These are phyloP conservation scores for Eumeta japonica DNA, from an alignment of 1,140 invertebrate genomes.

Conservation along the genomic window DNA sequence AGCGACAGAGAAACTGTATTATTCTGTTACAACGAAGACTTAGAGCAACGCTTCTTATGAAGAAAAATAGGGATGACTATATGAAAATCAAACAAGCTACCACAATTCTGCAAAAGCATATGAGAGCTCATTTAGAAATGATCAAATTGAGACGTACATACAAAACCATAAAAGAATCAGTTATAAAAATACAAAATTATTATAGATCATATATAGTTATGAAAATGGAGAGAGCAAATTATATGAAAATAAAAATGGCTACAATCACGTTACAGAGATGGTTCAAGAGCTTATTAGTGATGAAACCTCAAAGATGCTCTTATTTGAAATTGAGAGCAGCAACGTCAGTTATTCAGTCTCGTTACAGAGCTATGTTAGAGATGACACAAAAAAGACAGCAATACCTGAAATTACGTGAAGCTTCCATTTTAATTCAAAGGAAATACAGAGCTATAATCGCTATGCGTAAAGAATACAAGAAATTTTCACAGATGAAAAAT, in stretches of 20 bases:
- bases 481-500: neutral
- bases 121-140: conserved; percentile 33
- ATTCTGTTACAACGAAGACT: conserved; percentile 45
- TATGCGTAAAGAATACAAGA: neutral
- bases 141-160: conserved; percentile 41
- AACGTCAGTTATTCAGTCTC: conserved; percentile 5
- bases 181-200: conserved; percentile 13
- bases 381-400: conserved; percentile 32
- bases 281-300: conserved; percentile 55
- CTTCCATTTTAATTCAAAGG: conserved; percentile 26
- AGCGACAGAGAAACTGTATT: conserved; percentile 21
- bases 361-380: conserved; percentile 23
- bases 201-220: conserved; percentile 17
- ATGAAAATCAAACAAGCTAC: conserved; percentile 28
- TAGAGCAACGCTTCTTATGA: conserved; percentile 40
- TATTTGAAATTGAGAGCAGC: conserved; percentile 40
- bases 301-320: conserved; percentile 29
- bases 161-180: conserved; percentile 26
- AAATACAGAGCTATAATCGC: conserved; percentile 14
- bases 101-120: conserved; percentile 49
- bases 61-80: conserved; percentile 32
- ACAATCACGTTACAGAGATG: no score
- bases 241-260: conserved; percentile 30
- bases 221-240: conserved; percentile 33
- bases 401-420: conserved; percentile 35